Conservation (phyloP, 2,113 vertebrate species). For the Proterorhinus semilunaris region DNA sequence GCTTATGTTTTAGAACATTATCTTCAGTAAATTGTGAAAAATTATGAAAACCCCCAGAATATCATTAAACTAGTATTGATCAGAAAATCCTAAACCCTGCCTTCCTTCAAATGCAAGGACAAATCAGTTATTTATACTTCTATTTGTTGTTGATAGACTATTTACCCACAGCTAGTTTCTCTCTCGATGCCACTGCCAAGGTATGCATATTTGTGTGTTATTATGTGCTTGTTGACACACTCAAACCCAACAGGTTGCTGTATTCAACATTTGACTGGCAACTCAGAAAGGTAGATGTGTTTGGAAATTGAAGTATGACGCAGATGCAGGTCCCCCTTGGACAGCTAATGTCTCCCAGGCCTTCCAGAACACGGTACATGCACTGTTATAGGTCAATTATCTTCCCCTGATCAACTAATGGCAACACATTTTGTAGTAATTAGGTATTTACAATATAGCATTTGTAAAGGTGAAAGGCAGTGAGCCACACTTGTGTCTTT, state of each 20-base stretch:
- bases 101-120: not conserved
- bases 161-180: not conserved
- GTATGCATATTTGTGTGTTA: conserved; percentile 2
- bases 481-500: no score
- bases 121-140: not conserved
- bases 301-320: conserved; percentile 38
- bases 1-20: no score
- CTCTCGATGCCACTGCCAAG: not conserved
- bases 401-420: conserved; percentile 7
- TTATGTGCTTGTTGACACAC: conserved; percentile 22
- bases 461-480: no score
- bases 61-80: not conserved
- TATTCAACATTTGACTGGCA: conserved; percentile 3
- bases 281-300: conserved; percentile 8
- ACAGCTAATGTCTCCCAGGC: conserved; percentile 2
- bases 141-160: not conserved
- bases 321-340: conserved; percentile 22
- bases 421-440: not conserved
- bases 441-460: no score
- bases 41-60: no score
- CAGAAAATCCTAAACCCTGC: no score
- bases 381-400: conserved; percentile 32
- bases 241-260: conserved; percentile 28
- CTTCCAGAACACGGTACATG: conserved; percentile 22
- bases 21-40: no score